Evolutionary conservation across 1,140 invertebrate species (phyloP), one percentile per base, ranked within the genome.

Genomic region (Agraylea sexmaculata): DNA sequence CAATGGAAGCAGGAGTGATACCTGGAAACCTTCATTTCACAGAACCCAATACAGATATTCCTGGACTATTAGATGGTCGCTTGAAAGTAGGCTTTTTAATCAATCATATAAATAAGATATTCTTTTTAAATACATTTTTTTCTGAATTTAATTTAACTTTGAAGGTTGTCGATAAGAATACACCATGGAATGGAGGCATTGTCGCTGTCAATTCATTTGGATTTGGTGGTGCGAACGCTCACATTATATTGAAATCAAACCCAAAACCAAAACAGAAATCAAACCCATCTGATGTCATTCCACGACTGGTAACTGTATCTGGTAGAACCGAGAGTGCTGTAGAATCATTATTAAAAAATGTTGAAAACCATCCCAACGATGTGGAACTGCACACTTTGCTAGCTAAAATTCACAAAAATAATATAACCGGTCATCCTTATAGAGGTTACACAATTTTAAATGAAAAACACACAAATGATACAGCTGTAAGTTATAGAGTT

Each of bases 171-270:
- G 72, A 80, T 46, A 74, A 80, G 55, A 75, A 80, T 41, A 78
- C 73, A 30, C 72, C 75, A 11, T 92, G 86, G 79, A 78, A 83
- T 22, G 88, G 89, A 12, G 87, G 87, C 10, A 65, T 88, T 16
- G 77, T 87, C 22, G 92, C 77, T 4, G 54, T 98, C 1, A 98
- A 96, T 62, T 95, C 89, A 2, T 98, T 98, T 62, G 94, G 94
- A 13, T 97, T 97, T 66, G 94, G 94, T 40, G 94, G 94, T 33
- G 87, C 91, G 16, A 98, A 98, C 66, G 90, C 87, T 11, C 93
- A 97, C 61, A 63, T 89, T 1, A 67, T 98, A 37, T 64, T 97
- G 0, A 77, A 80, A 51, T 82, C 82, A 1, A 83, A 86, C 55
- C 73, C 76, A 0, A 83, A 83, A 53, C 71, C 73, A 15, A 82